Conservation (phyloP, 1,140 invertebrate species). For the Brachionus paranguensis region DNA sequence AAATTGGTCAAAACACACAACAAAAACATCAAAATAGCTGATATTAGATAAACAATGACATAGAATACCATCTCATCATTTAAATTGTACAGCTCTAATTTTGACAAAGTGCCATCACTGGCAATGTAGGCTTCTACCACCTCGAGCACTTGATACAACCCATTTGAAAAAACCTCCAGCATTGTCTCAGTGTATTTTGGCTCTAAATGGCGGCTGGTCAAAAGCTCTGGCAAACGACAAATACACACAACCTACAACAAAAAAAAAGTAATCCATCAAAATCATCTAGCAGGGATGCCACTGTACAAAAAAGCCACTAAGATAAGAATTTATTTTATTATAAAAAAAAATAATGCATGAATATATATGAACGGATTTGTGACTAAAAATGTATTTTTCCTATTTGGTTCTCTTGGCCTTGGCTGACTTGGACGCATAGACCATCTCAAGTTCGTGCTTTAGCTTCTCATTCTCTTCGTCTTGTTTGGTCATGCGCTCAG, state of each 20-base stretch:
- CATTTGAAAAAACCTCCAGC: not conserved
- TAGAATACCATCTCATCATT: constrained; percentile 16
- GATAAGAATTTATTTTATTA: not conserved
- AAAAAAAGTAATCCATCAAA: not conserved
- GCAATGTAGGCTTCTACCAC: not conserved
- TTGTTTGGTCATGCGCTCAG: constrained; percentile 25
- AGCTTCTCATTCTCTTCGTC: constrained; percentile 30
- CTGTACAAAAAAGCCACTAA: not conserved
- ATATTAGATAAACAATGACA: constrained; percentile 4
- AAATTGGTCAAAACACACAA: constrained; percentile 4
- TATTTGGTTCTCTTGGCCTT: constrained; percentile 10
- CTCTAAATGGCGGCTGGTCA: not conserved
- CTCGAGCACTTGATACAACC: not conserved
- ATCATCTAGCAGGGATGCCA: not conserved
- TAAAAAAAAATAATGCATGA: not conserved
- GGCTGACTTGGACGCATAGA: not conserved
- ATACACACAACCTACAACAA: constrained; percentile 30
- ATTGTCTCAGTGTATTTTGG: not conserved
- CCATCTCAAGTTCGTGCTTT: constrained; percentile 12
- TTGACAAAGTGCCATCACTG: not conserved
- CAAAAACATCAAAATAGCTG: not conserved
- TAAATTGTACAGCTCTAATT: constrained; percentile 15
- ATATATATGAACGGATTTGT: not conserved
- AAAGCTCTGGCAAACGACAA: constrained; percentile 20
- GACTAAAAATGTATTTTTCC: not conserved